phyloP scores from a whole-genome alignment of 2,888 invertebrate species.

The Argynnis bischoffii region DNA sequence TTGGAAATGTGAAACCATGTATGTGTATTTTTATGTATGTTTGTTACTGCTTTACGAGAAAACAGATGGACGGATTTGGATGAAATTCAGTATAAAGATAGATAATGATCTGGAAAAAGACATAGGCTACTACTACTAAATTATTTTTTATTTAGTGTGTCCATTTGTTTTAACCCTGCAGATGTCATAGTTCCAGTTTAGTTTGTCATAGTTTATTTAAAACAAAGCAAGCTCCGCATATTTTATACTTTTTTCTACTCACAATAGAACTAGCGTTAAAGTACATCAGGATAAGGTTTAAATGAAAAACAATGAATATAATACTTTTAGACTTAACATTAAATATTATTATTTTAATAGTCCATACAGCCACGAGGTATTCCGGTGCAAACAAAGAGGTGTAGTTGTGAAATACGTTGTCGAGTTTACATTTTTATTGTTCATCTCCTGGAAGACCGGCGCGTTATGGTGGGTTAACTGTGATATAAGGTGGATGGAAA shows the following conservation, averaged over 20 bases:
- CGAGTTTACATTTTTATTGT: constrained; percentile 69
- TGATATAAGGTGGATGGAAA: constrained; percentile 44
- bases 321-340: constrained; percentile 10
- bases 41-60: too few relatives aligned
- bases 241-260: neutral
- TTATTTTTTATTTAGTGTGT: too few relatives aligned
- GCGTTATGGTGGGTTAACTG: constrained; percentile 38
- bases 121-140: too few relatives aligned
- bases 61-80: too few relatives aligned
- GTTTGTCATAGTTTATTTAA: too few relatives aligned
- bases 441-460: constrained; percentile 49
- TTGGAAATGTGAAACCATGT: too few relatives aligned
- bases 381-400: constrained; percentile 48
- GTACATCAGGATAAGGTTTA: neutral
- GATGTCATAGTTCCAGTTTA: too few relatives aligned
- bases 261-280: neutral
- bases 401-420: constrained; percentile 56
- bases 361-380: constrained; percentile 41
- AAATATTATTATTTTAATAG: constrained; percentile 16
- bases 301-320: neutral
- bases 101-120: too few relatives aligned
- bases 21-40: too few relatives aligned
- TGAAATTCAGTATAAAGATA: too few relatives aligned
- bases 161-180: too few relatives aligned
- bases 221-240: too few relatives aligned